Evolutionary conservation across 2,113 vertebrate species (phyloP), one percentile per base, ranked within the genome.

Genomic region (Melanotaenia duboulayi): DNA sequence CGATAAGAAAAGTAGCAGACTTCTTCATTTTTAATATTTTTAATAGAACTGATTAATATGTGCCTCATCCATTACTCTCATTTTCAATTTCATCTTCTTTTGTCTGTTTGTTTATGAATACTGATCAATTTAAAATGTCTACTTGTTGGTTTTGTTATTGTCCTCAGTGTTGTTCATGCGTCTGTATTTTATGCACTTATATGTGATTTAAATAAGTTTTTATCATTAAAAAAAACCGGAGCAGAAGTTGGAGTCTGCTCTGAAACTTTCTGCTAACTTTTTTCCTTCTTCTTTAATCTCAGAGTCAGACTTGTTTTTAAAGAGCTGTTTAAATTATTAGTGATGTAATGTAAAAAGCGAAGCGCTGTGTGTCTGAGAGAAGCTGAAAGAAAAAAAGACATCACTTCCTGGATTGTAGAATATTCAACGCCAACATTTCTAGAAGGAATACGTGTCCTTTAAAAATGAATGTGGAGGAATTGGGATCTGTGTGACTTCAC

Each of bases 401-500:
- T 4, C 3, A 16, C 40, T 42, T 42, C 40, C 40, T 42, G 40
- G 14, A 42, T 48, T 19, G 6, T 46, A 46, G 17, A 46, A 46
- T 7, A 46, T 19, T 17, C 19, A n/a, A 11, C 6, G 13, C 32
- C 8, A 35, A 35, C 17, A n/a, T 48, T 48, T 48, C 44, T 48
- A 19, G 6, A 19, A 48, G 44, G 44, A 48, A 48, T 48, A 48
- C 44, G n/a, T 48, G 44, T 48, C 73, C 67, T 87, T 87, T 85
- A 76, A 92, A 89, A 82, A 89, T 89, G 71, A 81, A 90, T 73
- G 44, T 66, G 65, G 81, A 82, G 74, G 81, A 90, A 80, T 62
- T 83, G 90, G 84, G 88, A 90, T 74, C 87, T 52, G 81, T 84
- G 86, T 87, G 86, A 74, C 82, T 90, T 89, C 90, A 92, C 91